These are phyloP conservation scores for Tetramorium parvispinum DNA, from an alignment of 1,140 invertebrate species.

Conservation along the genomic window DNA sequence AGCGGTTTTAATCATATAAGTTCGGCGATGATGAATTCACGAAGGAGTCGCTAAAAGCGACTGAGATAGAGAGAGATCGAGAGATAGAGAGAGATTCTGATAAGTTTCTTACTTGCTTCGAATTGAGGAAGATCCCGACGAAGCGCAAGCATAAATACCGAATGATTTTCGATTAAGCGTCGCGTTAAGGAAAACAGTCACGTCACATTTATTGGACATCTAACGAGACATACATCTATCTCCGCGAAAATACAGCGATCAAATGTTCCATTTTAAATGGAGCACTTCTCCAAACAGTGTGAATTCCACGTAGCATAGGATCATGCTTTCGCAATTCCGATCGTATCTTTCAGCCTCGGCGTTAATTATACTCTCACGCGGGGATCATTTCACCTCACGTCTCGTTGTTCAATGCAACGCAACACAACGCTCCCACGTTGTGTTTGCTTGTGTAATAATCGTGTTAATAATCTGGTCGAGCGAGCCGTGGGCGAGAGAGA, in stretches of 20 bases:
- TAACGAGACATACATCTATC: background rate
- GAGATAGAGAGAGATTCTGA: too few species aligned
- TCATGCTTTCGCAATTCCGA: background rate
- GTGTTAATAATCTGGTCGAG: constrained; percentile 67
- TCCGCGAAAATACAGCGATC: background rate
- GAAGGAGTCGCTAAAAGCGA: background rate
- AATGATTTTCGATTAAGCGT: background rate
- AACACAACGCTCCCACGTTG: constrained; percentile 20
- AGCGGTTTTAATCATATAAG: constrained; percentile 36
- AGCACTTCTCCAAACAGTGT: background rate
- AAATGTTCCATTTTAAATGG: background rate
- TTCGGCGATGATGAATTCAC: constrained; percentile 44
- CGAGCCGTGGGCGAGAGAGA: background rate
- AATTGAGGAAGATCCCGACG: background rate
- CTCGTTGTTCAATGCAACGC: constrained; percentile 32
- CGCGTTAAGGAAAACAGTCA: background rate
- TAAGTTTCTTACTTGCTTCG: background rate
- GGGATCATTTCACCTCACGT: constrained; percentile 39
- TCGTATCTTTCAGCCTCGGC: constrained; percentile 30
- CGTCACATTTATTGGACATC: background rate
- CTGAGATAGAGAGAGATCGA: background rate
- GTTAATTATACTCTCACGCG: constrained; percentile 51
- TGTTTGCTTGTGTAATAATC: constrained; percentile 68
- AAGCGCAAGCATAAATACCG: background rate
- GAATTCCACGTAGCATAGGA: background rate